Evolutionary conservation across 2,888 invertebrate species (phyloP).

Genomic region (Pyralis farinalis): DNA sequence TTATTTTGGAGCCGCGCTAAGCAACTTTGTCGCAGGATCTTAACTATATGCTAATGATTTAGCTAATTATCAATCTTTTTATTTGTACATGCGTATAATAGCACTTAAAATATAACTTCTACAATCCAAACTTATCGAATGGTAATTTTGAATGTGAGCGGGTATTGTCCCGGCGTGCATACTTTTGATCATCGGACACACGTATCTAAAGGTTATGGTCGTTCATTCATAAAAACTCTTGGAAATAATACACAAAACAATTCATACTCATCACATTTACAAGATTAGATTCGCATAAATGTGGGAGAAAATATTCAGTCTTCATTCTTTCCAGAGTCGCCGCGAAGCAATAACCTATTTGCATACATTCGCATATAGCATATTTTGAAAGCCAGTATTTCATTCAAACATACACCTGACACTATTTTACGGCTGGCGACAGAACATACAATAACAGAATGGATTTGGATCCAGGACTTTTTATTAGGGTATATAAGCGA

Average conservation of each 20-base stretch:
- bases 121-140: constrained; percentile 53
- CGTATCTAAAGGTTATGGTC: constrained; percentile 11
- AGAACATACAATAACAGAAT: no score
- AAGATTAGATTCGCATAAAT: constrained; percentile 8
- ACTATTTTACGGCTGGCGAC: not conserved
- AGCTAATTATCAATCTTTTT: constrained; percentile 61
- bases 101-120: constrained; percentile 62
- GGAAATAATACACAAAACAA: constrained; percentile 4
- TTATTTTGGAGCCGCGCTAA: constrained; percentile 46
- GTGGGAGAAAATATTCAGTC: constrained; percentile 23
- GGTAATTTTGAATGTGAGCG: constrained; percentile 60
- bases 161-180: constrained; percentile 5
- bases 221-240: constrained; percentile 5
- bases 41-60: constrained; percentile 61
- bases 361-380: constrained; percentile 38
- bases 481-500: no score
- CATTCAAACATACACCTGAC: constrained; percentile 8
- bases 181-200: constrained; percentile 6
- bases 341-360: constrained; percentile 34
- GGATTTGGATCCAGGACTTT: no score
- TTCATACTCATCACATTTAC: constrained; percentile 2
- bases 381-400: constrained; percentile 29
- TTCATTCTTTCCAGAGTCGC: constrained; percentile 26
- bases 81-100: constrained; percentile 74
- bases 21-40: constrained; percentile 35